Evolutionary conservation across 2,113 vertebrate species (phyloP).

Genomic region (Mionectes macconnelli): DNA sequence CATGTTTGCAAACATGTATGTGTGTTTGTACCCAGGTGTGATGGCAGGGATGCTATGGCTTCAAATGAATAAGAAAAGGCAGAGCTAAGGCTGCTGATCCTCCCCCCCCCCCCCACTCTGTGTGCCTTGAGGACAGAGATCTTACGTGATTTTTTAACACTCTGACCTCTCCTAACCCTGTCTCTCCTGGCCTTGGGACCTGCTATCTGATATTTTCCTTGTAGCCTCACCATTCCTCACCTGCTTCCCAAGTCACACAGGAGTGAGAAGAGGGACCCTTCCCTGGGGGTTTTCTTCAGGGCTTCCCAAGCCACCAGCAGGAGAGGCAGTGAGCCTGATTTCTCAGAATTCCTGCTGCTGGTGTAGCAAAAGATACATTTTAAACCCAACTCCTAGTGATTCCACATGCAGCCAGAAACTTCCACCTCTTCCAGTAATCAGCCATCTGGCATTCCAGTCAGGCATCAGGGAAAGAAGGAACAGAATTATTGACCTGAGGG

Average conservation of each 20-base stretch:
- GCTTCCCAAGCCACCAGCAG: accelerated
- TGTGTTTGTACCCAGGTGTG: neutral
- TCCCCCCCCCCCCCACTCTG: too few species aligned
- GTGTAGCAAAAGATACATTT: neutral
- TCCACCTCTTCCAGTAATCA: neutral
- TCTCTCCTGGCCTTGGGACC: neutral
- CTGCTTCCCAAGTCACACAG: accelerated
- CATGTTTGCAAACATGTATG: accelerated
- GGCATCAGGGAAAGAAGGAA: neutral
- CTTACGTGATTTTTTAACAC: neutral
- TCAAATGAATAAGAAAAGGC: neutral
- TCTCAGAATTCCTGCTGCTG: neutral
- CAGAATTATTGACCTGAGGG: accelerated
- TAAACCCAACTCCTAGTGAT: neutral
- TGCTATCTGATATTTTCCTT: accelerated
- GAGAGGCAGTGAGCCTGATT: accelerated
- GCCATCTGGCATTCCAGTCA: neutral
- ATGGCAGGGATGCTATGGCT: neutral
- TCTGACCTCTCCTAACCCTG: neutral
- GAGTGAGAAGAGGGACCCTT: neutral
- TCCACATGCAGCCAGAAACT: neutral
- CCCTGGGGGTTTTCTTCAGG: neutral
- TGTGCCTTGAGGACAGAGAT: neutral
- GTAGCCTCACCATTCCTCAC: neutral
- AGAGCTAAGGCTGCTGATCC: neutral